These are phyloP conservation scores for Laticauda colubrina DNA, from an alignment of 2,113 vertebrate species.

Conservation along the genomic window DNA sequence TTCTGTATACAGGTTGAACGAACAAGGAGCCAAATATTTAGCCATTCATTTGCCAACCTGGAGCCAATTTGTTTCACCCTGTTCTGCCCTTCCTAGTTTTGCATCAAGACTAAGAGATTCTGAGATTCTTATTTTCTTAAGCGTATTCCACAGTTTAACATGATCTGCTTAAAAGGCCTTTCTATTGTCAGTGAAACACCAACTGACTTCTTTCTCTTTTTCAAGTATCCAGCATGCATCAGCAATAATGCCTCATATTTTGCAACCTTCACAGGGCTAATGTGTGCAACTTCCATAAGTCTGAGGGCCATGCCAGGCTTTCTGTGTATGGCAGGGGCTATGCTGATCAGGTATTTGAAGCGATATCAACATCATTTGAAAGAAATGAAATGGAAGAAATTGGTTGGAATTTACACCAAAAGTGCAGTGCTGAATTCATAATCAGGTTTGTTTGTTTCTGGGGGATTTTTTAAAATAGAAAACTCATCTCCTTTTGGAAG, in stretches of 20 bases:
- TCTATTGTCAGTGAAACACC: not conserved
- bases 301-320: not conserved
- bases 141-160: not conserved
- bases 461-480: not conserved
- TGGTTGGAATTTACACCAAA: not conserved
- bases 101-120: not conserved
- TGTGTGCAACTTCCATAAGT: not conserved
- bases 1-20: not conserved
- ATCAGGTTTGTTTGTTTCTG: not conserved
- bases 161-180: not conserved
- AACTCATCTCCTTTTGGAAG: not conserved
- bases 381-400: not conserved
- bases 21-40: not conserved
- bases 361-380: not conserved
- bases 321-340: not conserved
- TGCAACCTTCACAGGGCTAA: not conserved
- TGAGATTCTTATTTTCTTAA: not conserved
- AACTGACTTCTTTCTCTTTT: not conserved
- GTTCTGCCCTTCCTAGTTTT: not conserved
- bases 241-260: not conserved
- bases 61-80: not conserved
- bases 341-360: not conserved
- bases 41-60: not conserved
- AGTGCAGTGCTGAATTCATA: not conserved
- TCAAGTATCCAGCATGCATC: not conserved